Base-by-base conservation (phyloP, 2,888 invertebrate species). In the Lithophane leautieri region DNA sequence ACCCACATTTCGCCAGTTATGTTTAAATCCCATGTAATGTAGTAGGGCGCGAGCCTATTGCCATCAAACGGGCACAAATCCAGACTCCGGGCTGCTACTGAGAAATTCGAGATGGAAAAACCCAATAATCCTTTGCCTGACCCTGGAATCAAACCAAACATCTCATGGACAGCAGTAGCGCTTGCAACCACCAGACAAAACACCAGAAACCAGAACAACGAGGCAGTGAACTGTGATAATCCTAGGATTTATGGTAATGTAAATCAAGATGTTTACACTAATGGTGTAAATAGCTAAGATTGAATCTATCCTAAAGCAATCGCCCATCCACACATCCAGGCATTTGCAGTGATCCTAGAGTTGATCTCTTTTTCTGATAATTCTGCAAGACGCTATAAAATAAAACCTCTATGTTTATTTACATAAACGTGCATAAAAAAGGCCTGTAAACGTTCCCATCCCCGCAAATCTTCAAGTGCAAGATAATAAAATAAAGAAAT, bases 401-500 rank as follows among this genome's bases (percentile, higher is more conserved):
- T 79, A 44, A 72, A 78, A 72, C 25, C 2, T 50, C 34, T 8
- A 50, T 58, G 42, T 79, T 67, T 78, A 73, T 79, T 79, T 68
- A 63, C 56, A n/a, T 40, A 67, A 25, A 4, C 40, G 12, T 54
- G 50, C 69, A 67, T 66, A 66, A 70, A 72, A 56, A 11, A 3
- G 40, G 0, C 12, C 9, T 65, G 14, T 44, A 50, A 63, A 22
- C 22, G 22, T 47, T 74, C 8, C 42, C 19, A 56, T 74, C 40
- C n/a, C 16, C n/a, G 44, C 44, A 68, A 58, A 16, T 34, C 76
- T 77, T 4, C 9, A 34, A 58, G 3, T 9, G n/a, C 63, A 52
- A 73, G 62, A 54, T 62, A 63, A 73, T 73, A 62, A 81, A 81
- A 63, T 80, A 58, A 76, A 79, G 42, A 81, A 70, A 12, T 73